Base-by-base conservation (phyloP, 2,113 vertebrate genomes). In the Dendropsophus ebraccatus region DNA sequence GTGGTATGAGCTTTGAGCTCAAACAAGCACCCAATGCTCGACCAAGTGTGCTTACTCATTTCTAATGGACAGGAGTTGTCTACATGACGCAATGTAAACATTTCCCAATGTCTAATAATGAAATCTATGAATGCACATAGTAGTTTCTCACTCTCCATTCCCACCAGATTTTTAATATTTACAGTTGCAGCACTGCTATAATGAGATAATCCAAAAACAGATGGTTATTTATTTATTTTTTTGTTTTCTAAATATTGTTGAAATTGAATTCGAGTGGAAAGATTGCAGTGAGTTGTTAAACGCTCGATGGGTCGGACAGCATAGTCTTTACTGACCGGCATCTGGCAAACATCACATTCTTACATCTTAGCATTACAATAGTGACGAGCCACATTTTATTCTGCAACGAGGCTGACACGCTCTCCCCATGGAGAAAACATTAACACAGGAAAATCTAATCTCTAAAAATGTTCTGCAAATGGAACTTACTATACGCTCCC, bases 401-500 rank as follows among this genome's bases (percentile, higher is more conserved):
- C 84, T 81, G 65, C 84, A 86, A 86, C 80, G 67, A 86, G 84
- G 65, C 84, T 86, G 65, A 86, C 25, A 54, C 52, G n/a, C 58
- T 86, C 37, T 86, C 77, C 77, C 84, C 84, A 74, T 73, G 84
- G 84, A 73, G 84, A 81, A 73, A 72, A 80, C 84, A 86, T 86
- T 86, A 86, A 81, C 77, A 73, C 77, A 60, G 35, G 77, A 86
- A 86, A 86, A 81, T 54, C 84, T 86, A 86, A 81, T 86, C 77
- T 86, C 84, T 80, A 81, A 73, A 81, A 86, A 86, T 86, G 84
- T 73, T 86, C 84, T 81, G 76, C 84, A 86, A 86, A 86, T 86
- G 77, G 77, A 86, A 86, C 77, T 73, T 86, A 86, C 76, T 86
- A 69, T 60, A 81, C 45, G 77, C 77, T 81, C 77, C 84, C 84